phyloP scores from a whole-genome alignment of 1,140 invertebrate genomes.

The Trichomalopsis sarcophagae region DNA sequence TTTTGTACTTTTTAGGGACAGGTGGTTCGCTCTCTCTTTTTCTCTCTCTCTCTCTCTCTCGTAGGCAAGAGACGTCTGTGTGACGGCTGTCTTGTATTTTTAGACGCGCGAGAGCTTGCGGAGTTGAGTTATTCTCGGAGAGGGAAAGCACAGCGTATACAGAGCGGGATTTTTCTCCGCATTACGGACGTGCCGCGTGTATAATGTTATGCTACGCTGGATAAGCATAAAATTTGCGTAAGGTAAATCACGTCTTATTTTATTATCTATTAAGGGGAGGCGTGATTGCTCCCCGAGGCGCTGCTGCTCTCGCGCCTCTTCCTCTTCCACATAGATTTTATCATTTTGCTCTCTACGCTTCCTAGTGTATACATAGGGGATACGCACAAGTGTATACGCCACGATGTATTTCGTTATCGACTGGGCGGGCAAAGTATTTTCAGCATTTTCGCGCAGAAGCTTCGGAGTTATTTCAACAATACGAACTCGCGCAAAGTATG shows the following conservation, averaged over 20 bases:
- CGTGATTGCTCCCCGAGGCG: constrained; percentile 11
- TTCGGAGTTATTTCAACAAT: too few species aligned
- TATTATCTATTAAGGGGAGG: constrained; percentile 22
- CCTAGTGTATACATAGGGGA: too few species aligned
- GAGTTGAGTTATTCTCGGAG: neutral
- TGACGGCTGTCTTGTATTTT: neutral
- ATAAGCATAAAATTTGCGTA: neutral
- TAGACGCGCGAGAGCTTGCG: neutral
- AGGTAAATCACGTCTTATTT: constrained; percentile 28
- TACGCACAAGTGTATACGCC: too few species aligned
- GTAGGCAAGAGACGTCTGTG: neutral
- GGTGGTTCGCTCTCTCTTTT: neutral
- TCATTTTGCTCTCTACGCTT: neutral
- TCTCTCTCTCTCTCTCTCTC: neutral
- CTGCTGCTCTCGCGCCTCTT: neutral
- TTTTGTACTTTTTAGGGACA: constrained; percentile 4
- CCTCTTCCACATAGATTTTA: constrained; percentile 8
- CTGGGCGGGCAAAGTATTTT: neutral
- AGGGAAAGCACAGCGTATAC: neutral
- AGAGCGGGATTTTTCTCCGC: neutral
- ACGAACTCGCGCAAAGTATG: too few species aligned
- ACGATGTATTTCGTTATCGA: neutral
- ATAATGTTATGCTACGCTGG: too few species aligned
- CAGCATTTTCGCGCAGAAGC: neutral
- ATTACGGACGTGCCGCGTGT: too few species aligned